These are phyloP conservation scores for Hyppa rectilinea DNA, from an alignment of 2,888 invertebrate species.

Conservation along the genomic window DNA sequence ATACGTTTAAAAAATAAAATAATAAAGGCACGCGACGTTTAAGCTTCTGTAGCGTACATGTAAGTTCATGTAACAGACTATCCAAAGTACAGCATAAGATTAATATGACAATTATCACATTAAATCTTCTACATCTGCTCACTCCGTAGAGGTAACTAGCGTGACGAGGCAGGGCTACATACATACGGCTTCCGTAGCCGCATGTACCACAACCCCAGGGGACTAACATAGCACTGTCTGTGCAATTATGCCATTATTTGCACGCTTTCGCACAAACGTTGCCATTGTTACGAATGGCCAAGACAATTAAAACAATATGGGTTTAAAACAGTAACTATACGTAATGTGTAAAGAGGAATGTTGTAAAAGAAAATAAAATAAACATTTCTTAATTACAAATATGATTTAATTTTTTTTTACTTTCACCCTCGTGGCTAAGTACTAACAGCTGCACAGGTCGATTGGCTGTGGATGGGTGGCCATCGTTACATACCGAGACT, in stretches of 20 bases:
- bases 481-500: no score
- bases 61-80: neutral
- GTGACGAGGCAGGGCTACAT: slow-evolving; percentile 26
- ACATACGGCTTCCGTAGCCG: slow-evolving; percentile 31
- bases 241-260: slow-evolving; percentile 59
- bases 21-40: neutral
- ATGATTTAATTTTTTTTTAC: no score
- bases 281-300: slow-evolving; percentile 28
- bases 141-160: slow-evolving; percentile 39
- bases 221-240: slow-evolving; percentile 51
- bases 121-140: slow-evolving; percentile 42
- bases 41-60: neutral
- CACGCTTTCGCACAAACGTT: slow-evolving; percentile 46
- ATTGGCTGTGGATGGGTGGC: no score
- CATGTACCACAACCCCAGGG: slow-evolving; percentile 50
- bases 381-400: no score
- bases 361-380: no score
- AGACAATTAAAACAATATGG: slow-evolving; percentile 26
- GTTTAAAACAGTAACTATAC: neutral
- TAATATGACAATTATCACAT: slow-evolving; percentile 38
- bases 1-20: neutral
- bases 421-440: no score
- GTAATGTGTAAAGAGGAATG: neutral
- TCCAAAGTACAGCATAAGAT: slow-evolving; percentile 22
- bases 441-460: no score